Percentiles rank a stretch among this genome's conserved stretches.
These are phyloP conservation scores for Leptinotarsa peninsularis DNA, from an alignment of 2,888 invertebrate genomes.

Conservation along the genomic window DNA sequence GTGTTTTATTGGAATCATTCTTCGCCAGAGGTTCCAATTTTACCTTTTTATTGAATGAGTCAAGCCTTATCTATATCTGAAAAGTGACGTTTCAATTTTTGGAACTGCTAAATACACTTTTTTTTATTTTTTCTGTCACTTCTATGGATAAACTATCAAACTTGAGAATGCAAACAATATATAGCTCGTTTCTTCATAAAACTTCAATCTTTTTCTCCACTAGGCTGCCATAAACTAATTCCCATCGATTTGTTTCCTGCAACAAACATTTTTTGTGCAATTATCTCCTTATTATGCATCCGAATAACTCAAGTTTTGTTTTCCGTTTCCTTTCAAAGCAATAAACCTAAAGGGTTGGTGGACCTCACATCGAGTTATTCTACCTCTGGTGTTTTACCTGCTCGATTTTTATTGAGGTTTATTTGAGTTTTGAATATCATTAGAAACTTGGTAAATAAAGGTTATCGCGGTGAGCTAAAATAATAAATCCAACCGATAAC, in stretches of 20 bases:
- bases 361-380: slow-evolving; percentile 26
- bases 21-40: no score
- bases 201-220: neutral
- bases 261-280: slow-evolving; percentile 18
- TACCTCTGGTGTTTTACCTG: slow-evolving; percentile 20
- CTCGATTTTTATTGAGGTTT: slow-evolving; percentile 23
- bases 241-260: slow-evolving; percentile 18
- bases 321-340: neutral
- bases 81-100: no score
- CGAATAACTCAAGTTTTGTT: neutral
- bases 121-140: no score
- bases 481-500: neutral
- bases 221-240: neutral
- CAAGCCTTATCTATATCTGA: no score
- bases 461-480: slow-evolving; percentile 13
- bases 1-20: no score
- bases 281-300: slow-evolving; percentile 12
- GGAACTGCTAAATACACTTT: no score
- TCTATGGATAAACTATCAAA: no score
- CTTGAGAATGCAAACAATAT: no score
- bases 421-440: slow-evolving; percentile 13
- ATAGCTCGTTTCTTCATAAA: no score
- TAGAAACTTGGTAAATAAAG: neutral
- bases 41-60: no score
- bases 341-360: slow-evolving; percentile 25